Conservation (phyloP, 1,140 invertebrate species). For the Atta cephalotes region DNA sequence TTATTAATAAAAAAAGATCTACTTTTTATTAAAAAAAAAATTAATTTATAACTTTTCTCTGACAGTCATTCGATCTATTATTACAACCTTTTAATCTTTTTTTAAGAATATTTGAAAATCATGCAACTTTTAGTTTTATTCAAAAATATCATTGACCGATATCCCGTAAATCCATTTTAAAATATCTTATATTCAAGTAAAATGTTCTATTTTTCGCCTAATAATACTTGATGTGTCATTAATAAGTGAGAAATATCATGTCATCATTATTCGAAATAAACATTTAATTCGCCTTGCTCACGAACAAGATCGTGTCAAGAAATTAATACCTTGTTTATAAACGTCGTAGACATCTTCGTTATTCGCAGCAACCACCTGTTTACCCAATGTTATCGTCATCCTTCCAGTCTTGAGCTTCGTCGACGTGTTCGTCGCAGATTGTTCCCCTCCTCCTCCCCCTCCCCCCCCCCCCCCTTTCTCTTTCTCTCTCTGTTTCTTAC, state of each 20-base stretch:
- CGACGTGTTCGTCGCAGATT: conserved; percentile 27
- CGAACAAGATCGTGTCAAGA: conserved; percentile 38
- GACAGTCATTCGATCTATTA: neutral
- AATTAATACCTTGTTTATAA: conserved; percentile 61
- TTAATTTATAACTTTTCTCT: neutral
- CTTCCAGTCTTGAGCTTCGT: conserved; percentile 14
- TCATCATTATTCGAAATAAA: conserved; percentile 24
- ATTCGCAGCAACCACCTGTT: conserved; percentile 58
- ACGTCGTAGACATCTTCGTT: conserved; percentile 38
- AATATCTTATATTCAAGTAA: neutral
- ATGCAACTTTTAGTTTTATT: neutral
- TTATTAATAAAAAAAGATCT: neutral
- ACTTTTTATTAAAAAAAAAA: neutral
- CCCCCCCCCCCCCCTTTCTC: neutral
- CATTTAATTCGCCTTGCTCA: conserved; percentile 26
- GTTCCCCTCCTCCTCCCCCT: neutral
- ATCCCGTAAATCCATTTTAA: neutral
- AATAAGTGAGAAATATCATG: neutral
- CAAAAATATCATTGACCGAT: neutral
- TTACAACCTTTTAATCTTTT: neutral
- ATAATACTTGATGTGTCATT: neutral
- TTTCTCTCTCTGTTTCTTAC: neutral
- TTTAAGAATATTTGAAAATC: neutral
- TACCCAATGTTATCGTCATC: conserved; percentile 57
- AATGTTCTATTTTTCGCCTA: neutral